phyloP scores from a whole-genome alignment of 2,797 vertebrate species.

The Calcarius lapponicus region DNA sequence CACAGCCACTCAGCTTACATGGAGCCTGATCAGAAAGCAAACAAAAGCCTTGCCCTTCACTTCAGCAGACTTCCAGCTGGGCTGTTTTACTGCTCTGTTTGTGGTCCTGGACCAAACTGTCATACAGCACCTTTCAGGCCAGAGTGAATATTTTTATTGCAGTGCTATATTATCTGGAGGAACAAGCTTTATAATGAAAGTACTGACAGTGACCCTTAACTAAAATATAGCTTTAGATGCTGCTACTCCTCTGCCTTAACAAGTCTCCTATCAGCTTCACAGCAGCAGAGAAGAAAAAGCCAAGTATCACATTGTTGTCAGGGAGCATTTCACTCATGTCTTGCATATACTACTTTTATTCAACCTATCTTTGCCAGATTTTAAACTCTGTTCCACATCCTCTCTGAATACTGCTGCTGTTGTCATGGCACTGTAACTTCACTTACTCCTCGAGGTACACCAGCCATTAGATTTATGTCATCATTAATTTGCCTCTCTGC shows the following conservation, averaged over 20 bases:
- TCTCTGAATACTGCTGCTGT: slow-evolving; percentile 20
- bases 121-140: background rate
- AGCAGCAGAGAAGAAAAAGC: slow-evolving; percentile 51
- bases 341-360: slow-evolving; percentile 15
- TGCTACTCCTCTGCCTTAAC: background rate
- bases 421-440: slow-evolving; percentile 50
- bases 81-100: background rate
- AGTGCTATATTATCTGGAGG: background rate
- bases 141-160: background rate
- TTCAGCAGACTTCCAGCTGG: background rate
- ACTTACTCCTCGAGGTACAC: slow-evolving; percentile 11
- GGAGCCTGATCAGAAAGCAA: background rate
- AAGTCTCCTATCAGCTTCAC: background rate
- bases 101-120: background rate
- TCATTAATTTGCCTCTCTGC: slow-evolving; percentile 39
- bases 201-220: slow-evolving; percentile 17
- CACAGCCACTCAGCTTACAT: background rate
- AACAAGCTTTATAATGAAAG: slow-evolving; percentile 37
- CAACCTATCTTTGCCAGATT: slow-evolving; percentile 39
- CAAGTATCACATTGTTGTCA: slow-evolving; percentile 9
- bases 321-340: slow-evolving; percentile 35
- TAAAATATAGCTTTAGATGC: slow-evolving; percentile 22
- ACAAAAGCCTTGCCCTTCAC: background rate
- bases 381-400: slow-evolving; percentile 35
- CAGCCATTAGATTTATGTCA: slow-evolving; percentile 40